Conservation (phyloP, 2,888 invertebrate species). For the Flexamia atlantica region DNA sequence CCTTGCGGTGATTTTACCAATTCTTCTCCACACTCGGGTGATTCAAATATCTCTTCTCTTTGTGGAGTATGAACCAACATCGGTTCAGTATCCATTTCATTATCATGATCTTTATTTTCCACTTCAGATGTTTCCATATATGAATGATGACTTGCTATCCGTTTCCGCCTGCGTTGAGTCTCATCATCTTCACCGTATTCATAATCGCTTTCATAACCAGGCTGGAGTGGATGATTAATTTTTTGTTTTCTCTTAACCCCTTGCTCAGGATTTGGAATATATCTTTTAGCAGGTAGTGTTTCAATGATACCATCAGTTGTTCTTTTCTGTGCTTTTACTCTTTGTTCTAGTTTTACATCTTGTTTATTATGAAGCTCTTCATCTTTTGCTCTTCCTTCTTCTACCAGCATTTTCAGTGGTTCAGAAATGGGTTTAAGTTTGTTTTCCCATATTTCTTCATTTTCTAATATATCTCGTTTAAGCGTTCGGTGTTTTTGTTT, state of each 20-base stretch:
- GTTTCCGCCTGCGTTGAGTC: not conserved
- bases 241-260: not conserved
- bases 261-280: not conserved
- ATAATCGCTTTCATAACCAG: not conserved
- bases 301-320: not conserved
- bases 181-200: not conserved
- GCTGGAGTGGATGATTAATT: not conserved
- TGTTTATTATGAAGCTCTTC: not conserved
- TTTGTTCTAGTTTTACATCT: not conserved
- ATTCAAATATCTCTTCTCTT: not conserved
- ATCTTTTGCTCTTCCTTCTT: no score
- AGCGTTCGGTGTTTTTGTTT: constrained; percentile 37
- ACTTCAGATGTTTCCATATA: not conserved
- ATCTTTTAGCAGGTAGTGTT: not conserved
- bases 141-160: not conserved
- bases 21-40: not conserved
- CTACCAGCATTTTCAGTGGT: not conserved
- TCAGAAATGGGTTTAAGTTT: constrained; percentile 47
- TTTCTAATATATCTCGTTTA: constrained; percentile 13
- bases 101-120: not conserved
- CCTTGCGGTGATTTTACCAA: constrained; percentile 14
- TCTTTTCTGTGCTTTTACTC: not conserved
- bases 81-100: not conserved
- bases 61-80: not conserved
- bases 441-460: constrained; percentile 36